Evolutionary conservation across 2,113 vertebrate species (phyloP).

Genomic region (Trogon surrucura): DNA sequence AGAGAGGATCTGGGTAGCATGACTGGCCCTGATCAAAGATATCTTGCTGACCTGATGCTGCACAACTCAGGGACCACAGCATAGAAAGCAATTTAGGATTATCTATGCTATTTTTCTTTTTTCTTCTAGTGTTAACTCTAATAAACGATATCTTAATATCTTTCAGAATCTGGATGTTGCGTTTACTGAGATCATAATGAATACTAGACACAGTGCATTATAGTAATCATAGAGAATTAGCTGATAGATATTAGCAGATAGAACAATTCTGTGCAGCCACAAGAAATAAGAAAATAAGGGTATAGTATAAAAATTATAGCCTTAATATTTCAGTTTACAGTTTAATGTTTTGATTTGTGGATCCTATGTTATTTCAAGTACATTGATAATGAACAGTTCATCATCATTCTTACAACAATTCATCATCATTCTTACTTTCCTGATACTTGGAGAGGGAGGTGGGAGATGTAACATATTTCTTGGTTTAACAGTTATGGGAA

Average conservation of each 20-base stretch:
- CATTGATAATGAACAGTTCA: neutral
- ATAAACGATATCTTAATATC: neutral
- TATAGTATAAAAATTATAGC: neutral
- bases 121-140: neutral
- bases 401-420: neutral
- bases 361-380: neutral
- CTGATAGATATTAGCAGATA: neutral
- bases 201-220: neutral
- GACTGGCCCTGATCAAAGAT: neutral
- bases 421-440: neutral
- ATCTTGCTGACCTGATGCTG: neutral
- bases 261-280: neutral
- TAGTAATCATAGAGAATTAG: neutral
- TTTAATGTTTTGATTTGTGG: neutral
- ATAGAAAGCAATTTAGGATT: neutral
- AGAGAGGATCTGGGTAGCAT: neutral
- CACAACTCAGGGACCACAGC: neutral
- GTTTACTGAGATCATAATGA: neutral
- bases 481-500: neutral
- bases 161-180: neutral
- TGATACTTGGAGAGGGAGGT: neutral
- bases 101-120: neutral
- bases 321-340: neutral
- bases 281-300: neutral
- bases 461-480: neutral